These are phyloP conservation scores for Drosophila santomea DNA, from an alignment of 1,140 invertebrate species.

Conservation along the genomic window DNA sequence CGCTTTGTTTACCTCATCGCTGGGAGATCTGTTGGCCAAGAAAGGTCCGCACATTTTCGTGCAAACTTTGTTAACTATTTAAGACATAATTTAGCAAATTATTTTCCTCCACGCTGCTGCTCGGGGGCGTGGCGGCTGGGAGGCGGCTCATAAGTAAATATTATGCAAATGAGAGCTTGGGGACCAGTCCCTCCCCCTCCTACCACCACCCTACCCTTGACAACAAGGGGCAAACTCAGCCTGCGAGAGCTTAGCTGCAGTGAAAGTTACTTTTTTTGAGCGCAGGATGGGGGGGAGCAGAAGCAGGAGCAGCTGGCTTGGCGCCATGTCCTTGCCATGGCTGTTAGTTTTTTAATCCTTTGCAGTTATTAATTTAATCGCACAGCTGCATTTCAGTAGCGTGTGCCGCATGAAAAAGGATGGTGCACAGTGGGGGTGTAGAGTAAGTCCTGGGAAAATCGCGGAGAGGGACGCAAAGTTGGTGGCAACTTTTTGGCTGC, in stretches of 20 bases:
- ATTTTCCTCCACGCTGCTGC: slow-evolving; percentile 69
- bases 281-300: slow-evolving; percentile 1
- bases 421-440: too few relatives aligned
- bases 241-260: slow-evolving; percentile 53
- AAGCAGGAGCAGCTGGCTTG: slow-evolving; percentile 52
- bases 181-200: slow-evolving; percentile 16
- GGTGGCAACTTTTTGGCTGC: slow-evolving; percentile 41
- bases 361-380: slow-evolving; percentile 82
- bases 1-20: slow-evolving; percentile 37
- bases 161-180: slow-evolving; percentile 74
- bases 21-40: slow-evolving; percentile 36
- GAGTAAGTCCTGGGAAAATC: neutral
- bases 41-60: slow-evolving; percentile 62
- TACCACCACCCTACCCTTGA: slow-evolving; percentile 1
- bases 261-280: slow-evolving; percentile 53
- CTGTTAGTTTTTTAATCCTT: slow-evolving; percentile 81
- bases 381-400: slow-evolving; percentile 72
- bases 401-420: slow-evolving; percentile 15
- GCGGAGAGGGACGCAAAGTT: slow-evolving; percentile 14
- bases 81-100: slow-evolving; percentile 83
- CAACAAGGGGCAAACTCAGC: slow-evolving; percentile 30
- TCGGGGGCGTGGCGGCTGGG: neutral
- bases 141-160: slow-evolving; percentile 70
- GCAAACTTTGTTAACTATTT: slow-evolving; percentile 82
- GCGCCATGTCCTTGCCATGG: slow-evolving; percentile 68